A percentile compares a stretch with the other conserved stretches of the same genome.
Evolutionary conservation across 92 coral and sea anemone species (phyloP).

Genomic region (Muricea muricata): DNA sequence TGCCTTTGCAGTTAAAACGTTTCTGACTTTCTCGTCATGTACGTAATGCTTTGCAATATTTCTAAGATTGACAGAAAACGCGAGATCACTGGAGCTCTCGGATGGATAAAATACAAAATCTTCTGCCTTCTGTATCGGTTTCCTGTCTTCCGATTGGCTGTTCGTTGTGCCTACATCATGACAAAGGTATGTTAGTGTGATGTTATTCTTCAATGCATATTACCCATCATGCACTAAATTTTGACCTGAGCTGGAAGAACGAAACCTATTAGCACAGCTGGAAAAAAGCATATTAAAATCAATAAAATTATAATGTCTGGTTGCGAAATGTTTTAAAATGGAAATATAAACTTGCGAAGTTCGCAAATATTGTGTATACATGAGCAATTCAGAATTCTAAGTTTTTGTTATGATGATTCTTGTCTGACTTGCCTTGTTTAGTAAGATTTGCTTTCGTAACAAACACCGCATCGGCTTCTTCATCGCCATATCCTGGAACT

Average conservation of each 20-base stretch:
- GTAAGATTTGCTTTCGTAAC: neutral
- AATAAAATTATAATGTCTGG: too few relatives aligned
- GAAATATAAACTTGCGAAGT: too few relatives aligned
- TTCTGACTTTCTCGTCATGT: slow-evolving; percentile 4
- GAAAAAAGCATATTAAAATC: too few relatives aligned
- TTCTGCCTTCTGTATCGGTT: neutral
- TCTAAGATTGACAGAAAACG: slow-evolving; percentile 33
- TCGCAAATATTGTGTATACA: too few relatives aligned
- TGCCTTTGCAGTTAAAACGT: slow-evolving; percentile 13
- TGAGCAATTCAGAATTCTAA: too few relatives aligned
- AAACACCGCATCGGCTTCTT: neutral
- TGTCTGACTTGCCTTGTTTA: neutral
- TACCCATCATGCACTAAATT: too few relatives aligned
- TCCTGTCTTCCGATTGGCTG: slow-evolving; percentile 23
- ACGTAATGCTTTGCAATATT: slow-evolving; percentile 16
- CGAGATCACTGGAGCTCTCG: neutral
- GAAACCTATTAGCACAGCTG: too few relatives aligned
- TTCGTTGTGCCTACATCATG: neutral
- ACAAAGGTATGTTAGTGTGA: neutral
- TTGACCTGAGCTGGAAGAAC: too few relatives aligned
- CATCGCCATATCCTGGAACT: slow-evolving; percentile 83
- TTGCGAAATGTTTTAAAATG: too few relatives aligned
- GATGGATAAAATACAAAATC: slow-evolving; percentile 32
- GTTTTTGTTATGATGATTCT: too few relatives aligned
- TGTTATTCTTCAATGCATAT: too few relatives aligned